Evolutionary conservation across 1,140 invertebrate species (phyloP), one percentile per base, ranked within the genome.

Genomic region (Bombus waltoni): DNA sequence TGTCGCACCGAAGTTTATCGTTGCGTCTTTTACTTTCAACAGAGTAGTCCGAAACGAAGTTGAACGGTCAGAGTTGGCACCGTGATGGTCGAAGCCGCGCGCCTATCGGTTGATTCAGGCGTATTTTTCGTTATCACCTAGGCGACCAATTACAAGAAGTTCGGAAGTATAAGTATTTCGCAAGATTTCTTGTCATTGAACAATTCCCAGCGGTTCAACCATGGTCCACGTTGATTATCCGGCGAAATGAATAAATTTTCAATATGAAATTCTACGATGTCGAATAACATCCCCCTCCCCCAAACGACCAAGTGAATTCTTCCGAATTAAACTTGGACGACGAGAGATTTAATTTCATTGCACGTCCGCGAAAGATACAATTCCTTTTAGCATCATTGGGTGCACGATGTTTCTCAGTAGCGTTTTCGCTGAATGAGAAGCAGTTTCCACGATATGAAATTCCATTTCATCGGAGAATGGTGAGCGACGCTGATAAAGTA

Each of bases 361-460:
- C 10, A n/a, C 35, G 18, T 59, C 8, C 8, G 35, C 47, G 11
- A 59, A 40, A 15, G 38, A 59, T 11, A 32, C 53, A 28, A 32
- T 40, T 42, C 1, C 28, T 42, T 77, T 32, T 3, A 15, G 28
- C 28, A 18, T 2, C 44, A 22, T 32, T 1, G n/a, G 8, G 44
- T 35, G 10, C n/a, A 25, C 32, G 25, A 47, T 53, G 73, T 8
- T 13, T 35, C 32, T 25, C 10, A 15, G 53, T 53, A 35, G 9
- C 18, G 9, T 65, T 62, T 32, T 13, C 38, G 2, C 15, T 3
- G 18, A 9, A 78, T 78, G 59, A 42, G 65, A 78, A 22, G 25
- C 75, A 65, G 62, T 83, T 68, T 57, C 35, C 22, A n/a, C 42
- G n/a, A n/a, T 62, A 44, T 35, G 81, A 65, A n/a, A 65, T 44